Conservation (phyloP, 92 coral and sea anemone species). For the Pocillopora meandrina region DNA sequence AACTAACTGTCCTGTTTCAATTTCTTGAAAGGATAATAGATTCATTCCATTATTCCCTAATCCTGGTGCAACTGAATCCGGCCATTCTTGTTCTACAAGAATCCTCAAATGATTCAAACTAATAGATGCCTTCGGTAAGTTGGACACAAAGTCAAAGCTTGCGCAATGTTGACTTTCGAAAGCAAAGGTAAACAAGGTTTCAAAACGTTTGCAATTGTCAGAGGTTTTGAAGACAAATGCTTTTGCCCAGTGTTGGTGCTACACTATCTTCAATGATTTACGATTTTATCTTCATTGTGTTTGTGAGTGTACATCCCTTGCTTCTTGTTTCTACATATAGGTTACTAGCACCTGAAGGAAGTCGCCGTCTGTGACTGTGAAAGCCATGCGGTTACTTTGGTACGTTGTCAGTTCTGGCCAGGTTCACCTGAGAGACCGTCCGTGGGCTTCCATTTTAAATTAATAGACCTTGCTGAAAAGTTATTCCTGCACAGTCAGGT, state of each 20-base stretch:
- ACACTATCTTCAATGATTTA: no score
- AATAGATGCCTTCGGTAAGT: constrained; percentile 32
- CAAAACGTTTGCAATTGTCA: background rate
- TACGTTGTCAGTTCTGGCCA: constrained; percentile 70
- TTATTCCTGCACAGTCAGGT: constrained; percentile 70
- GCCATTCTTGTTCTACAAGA: background rate
- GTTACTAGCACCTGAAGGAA: constrained; percentile 64
- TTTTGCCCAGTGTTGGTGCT: background rate
- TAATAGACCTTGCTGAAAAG: constrained; percentile 56
- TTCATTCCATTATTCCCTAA: constrained; percentile 20
- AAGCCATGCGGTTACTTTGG: constrained; percentile 60
- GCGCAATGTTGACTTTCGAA: background rate
- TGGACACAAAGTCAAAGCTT: constrained; percentile 3
- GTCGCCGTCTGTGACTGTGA: constrained; percentile 76
- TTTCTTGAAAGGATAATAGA: constrained; percentile 12
- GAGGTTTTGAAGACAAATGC: background rate
- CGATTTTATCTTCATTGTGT: no score
- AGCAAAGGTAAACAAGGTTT: background rate
- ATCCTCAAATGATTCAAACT: constrained; percentile 16
- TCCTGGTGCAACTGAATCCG: constrained; percentile 8
- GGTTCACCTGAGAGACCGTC: constrained; percentile 72
- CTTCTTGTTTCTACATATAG: constrained; percentile 16
- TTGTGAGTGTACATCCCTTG: background rate
- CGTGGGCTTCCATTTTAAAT: constrained; percentile 54
- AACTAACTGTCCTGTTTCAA: background rate